Percentiles rank a stretch among this genome's conserved stretches.
Evolutionary conservation across 53 echinoderm and acorn worm species (phyloP).

Genomic region (Mesocentrotus franciscanus): DNA sequence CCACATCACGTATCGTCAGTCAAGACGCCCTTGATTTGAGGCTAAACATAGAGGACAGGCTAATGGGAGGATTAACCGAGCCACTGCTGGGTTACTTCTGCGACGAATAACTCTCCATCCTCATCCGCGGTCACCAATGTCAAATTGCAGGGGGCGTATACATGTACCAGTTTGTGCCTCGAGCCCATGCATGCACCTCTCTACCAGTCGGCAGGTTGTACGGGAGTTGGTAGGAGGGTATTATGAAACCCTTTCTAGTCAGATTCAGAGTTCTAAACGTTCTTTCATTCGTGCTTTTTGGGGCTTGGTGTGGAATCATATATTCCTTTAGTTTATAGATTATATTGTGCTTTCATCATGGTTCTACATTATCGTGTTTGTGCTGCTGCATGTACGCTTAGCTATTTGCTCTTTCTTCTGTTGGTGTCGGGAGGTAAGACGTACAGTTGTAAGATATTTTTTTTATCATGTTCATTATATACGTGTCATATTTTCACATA

Average conservation of each 20-base stretch:
- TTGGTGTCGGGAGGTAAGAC: neutral
- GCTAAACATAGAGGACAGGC: neutral
- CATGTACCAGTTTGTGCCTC: neutral
- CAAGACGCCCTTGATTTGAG: neutral
- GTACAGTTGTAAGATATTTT: neutral
- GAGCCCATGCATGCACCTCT: neutral
- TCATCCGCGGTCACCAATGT: conserved; percentile 42
- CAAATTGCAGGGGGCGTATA: conserved; percentile 38
- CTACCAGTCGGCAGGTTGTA: conserved; percentile 18
- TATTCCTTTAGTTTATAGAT: neutral
- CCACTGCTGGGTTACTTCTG: neutral
- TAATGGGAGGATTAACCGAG: conserved; percentile 22
- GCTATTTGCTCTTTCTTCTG: neutral
- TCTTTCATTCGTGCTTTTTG: neutral
- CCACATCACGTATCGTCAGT: too few species aligned
- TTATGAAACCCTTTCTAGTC: neutral
- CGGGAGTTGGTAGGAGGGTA: neutral
- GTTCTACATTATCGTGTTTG: neutral
- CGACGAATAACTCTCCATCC: conserved; percentile 34
- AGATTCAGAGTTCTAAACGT: neutral
- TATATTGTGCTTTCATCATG: conserved; percentile 29
- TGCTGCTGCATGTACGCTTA: neutral
- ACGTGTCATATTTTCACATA: neutral
- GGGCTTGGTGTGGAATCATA: neutral
- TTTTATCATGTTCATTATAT: neutral